Base-by-base conservation (phyloP, 2,113 vertebrate species). In the Sorex araneus region DNA sequence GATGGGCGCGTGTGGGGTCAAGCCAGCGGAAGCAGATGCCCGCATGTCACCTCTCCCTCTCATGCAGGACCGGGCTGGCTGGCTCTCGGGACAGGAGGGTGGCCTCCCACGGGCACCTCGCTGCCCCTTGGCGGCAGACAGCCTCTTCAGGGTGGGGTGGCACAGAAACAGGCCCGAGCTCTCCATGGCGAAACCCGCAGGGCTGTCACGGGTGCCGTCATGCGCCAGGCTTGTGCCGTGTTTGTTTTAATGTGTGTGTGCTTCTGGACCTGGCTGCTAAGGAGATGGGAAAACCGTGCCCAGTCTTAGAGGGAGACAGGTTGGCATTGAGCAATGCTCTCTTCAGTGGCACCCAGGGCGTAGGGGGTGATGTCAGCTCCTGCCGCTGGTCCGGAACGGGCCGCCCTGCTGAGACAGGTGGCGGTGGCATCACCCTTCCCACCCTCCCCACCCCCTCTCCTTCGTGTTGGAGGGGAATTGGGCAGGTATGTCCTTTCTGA, bases 321-420 rank as follows among this genome's bases (percentile, higher is more conserved):
- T 43, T 81, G 90, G 91, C 84, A n/a, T 94, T 95, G 94, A 85
- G 96, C 94, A 96, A 96, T 34, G 87, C 36, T 57, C 47, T 66
- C 47, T 85, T 74, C 67, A 81, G 84, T 91, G 89, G 96, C 89
- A 70, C 94, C 78, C 93, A 92, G 97, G 97, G 97, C 8, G 94
- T 96, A 94, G 94, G 95, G 64, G 54, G 84, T 97, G 97, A 95
- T 93, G 95, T 94, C 96, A 96, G 89, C 76, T 75, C 54, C 94
- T 80, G 93, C 12, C 64, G 28, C 84, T 74, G 84, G 47, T 69
- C 89, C 84, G 96, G 95, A 92, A 94, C 89, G 96, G 83, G 92
- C 70, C 12, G 90, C 7, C 54, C 80, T 87, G 85, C 89, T 74
- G 89, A 84, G 96, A 66, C 88, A 94, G 94, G 94, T 92, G 89